These are phyloP conservation scores for Cryptoleucopteryx plumbea DNA, from an alignment of 2,113 vertebrate species.

Conservation along the genomic window DNA sequence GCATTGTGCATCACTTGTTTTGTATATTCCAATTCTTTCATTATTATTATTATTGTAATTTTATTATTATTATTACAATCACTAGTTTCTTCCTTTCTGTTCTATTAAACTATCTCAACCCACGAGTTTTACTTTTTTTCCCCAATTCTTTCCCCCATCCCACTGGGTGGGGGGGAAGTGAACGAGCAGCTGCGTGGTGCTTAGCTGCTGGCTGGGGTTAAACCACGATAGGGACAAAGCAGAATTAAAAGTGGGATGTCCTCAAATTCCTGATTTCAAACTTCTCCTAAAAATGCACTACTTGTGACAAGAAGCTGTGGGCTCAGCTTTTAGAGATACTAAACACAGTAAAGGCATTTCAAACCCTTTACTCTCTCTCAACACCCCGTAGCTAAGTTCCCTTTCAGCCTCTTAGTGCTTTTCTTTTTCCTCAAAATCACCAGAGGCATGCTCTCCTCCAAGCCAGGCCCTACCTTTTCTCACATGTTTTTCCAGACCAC, in stretches of 20 bases:
- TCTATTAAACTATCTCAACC: too few species aligned
- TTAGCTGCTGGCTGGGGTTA: too few species aligned
- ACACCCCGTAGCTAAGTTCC: rapidly evolving
- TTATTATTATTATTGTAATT: too few species aligned
- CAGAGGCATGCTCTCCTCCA: background rate
- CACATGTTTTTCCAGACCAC: background rate
- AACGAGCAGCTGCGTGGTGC: too few species aligned
- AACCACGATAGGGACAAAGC: background rate
- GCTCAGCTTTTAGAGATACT: background rate
- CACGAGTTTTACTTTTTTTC: too few species aligned
- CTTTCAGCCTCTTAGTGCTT: background rate
- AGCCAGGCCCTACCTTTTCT: background rate
- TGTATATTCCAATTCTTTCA: too few species aligned
- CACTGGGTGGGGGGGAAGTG: too few species aligned
- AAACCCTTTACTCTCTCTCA: background rate
- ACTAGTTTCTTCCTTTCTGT: too few species aligned
- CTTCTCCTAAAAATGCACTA: background rate
- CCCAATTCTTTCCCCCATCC: too few species aligned
- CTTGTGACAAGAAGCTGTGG: background rate
- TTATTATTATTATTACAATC: too few species aligned
- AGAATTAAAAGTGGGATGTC: background rate
- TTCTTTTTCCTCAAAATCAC: background rate
- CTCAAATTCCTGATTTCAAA: background rate
- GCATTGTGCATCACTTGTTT: too few species aligned
- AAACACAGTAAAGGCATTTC: background rate